Conservation (phyloP, 2,797 vertebrate genomes). For the Arremon brunneinucha region DNA sequence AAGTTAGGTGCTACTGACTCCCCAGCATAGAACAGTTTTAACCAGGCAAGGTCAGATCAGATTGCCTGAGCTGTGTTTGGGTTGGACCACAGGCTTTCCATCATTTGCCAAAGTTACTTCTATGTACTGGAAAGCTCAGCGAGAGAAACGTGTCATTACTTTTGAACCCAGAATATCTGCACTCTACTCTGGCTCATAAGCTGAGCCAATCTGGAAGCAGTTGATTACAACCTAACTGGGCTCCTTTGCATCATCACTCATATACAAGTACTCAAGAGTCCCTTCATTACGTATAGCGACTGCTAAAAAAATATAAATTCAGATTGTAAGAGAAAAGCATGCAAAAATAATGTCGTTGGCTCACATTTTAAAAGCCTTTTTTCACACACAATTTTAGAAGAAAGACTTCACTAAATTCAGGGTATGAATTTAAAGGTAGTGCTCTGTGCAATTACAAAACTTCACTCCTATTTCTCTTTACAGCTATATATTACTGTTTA, state of each 20-base stretch:
- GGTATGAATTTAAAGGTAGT: background rate
- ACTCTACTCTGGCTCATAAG: background rate
- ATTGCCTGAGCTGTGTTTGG: constrained; percentile 29
- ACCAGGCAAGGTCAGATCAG: constrained; percentile 22
- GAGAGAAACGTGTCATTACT: background rate
- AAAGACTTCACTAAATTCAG: background rate
- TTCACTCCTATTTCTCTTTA: background rate
- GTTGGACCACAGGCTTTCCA: constrained; percentile 29
- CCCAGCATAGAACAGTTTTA: constrained; percentile 3
- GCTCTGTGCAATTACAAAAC: background rate
- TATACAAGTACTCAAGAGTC: background rate
- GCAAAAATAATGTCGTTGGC: background rate
- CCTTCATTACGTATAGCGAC: background rate
- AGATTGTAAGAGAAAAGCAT: background rate
- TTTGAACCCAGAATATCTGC: constrained; percentile 9
- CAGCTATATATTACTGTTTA: background rate
- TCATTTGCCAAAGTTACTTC: constrained; percentile 28
- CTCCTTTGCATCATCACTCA: background rate
- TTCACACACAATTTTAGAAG: background rate
- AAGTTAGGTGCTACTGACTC: constrained; percentile 9
- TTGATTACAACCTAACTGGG: background rate
- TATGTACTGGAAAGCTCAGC: constrained; percentile 11
- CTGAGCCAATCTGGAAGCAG: background rate
- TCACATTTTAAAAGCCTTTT: background rate
- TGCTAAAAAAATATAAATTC: background rate